Evolutionary conservation across 2,888 invertebrate genomes (phyloP).

Genomic region (Agonopterix subpropinquella): DNA sequence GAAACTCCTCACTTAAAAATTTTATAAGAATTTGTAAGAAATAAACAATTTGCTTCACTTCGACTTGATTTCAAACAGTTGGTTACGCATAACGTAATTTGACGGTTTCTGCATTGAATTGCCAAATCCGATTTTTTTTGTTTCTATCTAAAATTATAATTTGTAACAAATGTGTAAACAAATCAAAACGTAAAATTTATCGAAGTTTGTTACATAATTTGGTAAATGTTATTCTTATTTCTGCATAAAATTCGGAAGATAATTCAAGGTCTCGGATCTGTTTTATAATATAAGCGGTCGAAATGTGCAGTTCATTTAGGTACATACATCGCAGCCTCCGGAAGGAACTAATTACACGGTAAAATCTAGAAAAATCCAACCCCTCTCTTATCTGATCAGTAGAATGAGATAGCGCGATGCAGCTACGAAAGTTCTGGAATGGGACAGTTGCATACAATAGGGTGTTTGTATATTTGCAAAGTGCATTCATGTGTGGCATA

Average conservation of each 20-base stretch:
- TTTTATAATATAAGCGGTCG: too few relatives aligned
- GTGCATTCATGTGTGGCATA: slow-evolving; percentile 44
- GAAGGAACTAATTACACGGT: background rate
- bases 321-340: background rate
- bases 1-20: too few relatives aligned
- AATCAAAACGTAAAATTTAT: too few relatives aligned
- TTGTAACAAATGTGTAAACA: too few relatives aligned
- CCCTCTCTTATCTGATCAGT: slow-evolving; percentile 8
- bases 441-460: slow-evolving; percentile 18
- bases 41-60: background rate
- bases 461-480: slow-evolving; percentile 28
- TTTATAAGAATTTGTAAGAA: too few relatives aligned
- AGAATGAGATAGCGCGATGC: slow-evolving; percentile 15
- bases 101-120: background rate
- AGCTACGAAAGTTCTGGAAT: slow-evolving; percentile 9
- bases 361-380: slow-evolving; percentile 16
- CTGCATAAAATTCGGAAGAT: too few relatives aligned
- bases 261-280: too few relatives aligned
- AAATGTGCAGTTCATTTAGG: too few relatives aligned
- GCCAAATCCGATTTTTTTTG: too few relatives aligned
- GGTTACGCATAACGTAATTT: slow-evolving; percentile 18
- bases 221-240: too few relatives aligned
- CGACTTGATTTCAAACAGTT: slow-evolving; percentile 13
- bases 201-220: too few relatives aligned
- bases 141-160: too few relatives aligned